These are phyloP conservation scores for Cheilosia pagana DNA, from an alignment of 2,888 invertebrate species.

Conservation along the genomic window DNA sequence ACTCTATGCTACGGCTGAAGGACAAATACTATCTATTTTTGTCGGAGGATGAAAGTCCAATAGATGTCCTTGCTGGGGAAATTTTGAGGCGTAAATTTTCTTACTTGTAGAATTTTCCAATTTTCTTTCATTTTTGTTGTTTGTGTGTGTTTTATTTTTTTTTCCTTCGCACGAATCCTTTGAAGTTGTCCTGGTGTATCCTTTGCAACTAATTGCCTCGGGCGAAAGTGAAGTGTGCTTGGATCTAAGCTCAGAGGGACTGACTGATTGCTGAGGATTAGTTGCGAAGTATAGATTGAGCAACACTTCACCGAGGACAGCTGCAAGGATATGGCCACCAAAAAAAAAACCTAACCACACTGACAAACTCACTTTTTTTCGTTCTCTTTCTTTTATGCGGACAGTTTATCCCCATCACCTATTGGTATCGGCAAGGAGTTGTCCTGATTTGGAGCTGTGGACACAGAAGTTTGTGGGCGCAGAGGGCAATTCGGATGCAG, in stretches of 20 bases:
- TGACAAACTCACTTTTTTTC: slow-evolving; percentile 75
- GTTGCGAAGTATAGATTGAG: slow-evolving; percentile 51
- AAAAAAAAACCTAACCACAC: slow-evolving; percentile 68
- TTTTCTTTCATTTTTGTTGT: slow-evolving; percentile 39
- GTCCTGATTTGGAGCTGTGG: slow-evolving; percentile 81
- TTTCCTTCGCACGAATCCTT: slow-evolving; percentile 21
- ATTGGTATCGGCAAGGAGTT: slow-evolving; percentile 78
- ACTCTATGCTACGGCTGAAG: slow-evolving; percentile 80
- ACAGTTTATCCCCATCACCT: slow-evolving; percentile 82
- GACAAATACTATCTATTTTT: slow-evolving; percentile 82
- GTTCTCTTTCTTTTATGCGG: slow-evolving; percentile 22
- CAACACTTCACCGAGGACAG: slow-evolving; percentile 41
- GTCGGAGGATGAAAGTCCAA: slow-evolving; percentile 79
- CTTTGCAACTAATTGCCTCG: slow-evolving; percentile 66
- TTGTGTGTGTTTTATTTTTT: slow-evolving; percentile 27
- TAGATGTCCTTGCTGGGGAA: slow-evolving; percentile 78
- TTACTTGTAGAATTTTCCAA: slow-evolving; percentile 58
- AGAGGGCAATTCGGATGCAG: slow-evolving; percentile 80
- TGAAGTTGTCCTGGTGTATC: slow-evolving; percentile 45
- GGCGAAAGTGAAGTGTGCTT: slow-evolving; percentile 61
- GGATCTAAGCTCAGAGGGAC: slow-evolving; percentile 18
- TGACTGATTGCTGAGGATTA: slow-evolving; percentile 62
- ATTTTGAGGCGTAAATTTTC: slow-evolving; percentile 81
- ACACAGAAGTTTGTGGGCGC: slow-evolving; percentile 82
- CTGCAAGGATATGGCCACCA: background rate